Conservation (phyloP, 2,888 invertebrate species). For the Pachliopta kotzebuea region DNA sequence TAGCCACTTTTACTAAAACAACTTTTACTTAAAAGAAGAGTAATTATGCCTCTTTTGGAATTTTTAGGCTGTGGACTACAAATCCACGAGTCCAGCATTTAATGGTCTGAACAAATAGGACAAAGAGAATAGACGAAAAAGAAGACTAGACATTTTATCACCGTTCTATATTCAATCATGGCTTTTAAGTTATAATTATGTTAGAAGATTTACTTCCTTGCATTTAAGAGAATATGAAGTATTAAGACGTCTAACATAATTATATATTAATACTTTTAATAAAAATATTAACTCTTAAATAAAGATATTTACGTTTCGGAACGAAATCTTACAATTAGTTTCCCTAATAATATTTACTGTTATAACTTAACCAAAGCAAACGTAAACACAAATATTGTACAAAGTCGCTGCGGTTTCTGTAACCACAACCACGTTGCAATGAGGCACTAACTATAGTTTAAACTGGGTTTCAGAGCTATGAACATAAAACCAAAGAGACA, state of each 20-base stretch:
- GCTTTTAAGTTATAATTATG: no score
- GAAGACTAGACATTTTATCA: no score
- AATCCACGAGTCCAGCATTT: no score
- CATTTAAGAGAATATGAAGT: not conserved
- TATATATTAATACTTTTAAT: no score
- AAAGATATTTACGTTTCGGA: not conserved
- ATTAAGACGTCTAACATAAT: not conserved
- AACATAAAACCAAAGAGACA: slow-evolving; percentile 27
- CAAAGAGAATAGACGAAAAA: no score
- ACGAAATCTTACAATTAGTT: not conserved
- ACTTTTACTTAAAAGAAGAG: no score
- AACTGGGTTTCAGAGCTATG: slow-evolving; percentile 23
- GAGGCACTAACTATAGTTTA: slow-evolving; percentile 26
- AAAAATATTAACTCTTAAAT: not conserved
- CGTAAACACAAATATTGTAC: slow-evolving; percentile 9
- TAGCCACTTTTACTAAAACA: no score
- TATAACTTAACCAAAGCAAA: slow-evolving; percentile 2
- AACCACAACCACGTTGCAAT: slow-evolving; percentile 21
- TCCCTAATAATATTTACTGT: slow-evolving; percentile 1
- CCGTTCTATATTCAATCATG: no score
- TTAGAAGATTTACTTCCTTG: no score
- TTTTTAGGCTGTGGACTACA: no score
- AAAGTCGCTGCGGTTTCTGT: slow-evolving; percentile 15
- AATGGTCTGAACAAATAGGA: no score
- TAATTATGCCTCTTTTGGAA: no score